Evolutionary conservation across 2,113 vertebrate species (phyloP).

Genomic region (Pachyramphus minor): DNA sequence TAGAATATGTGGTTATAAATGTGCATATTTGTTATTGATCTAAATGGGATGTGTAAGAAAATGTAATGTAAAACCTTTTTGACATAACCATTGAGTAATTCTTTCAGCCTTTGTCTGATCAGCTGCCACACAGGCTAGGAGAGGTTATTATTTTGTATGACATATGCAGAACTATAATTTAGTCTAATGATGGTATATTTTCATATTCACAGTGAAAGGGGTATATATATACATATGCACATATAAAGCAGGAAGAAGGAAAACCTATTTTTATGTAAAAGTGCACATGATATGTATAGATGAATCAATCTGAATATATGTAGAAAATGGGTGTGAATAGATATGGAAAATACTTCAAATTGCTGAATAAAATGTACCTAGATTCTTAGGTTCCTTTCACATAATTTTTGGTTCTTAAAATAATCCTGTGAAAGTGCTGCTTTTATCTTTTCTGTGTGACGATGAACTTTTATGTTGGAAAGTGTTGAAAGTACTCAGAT

Average conservation of each 20-base stretch:
- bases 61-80: background rate
- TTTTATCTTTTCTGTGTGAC: slow-evolving; percentile 72
- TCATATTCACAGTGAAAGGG: background rate
- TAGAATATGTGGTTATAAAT: background rate
- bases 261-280: slow-evolving; percentile 7
- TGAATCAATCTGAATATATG: background rate
- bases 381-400: slow-evolving; percentile 41
- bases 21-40: background rate
- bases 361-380: slow-evolving; percentile 44
- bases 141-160: slow-evolving; percentile 30
- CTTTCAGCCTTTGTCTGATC: slow-evolving; percentile 33
- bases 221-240: background rate
- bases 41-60: background rate
- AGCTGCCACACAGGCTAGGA: background rate
- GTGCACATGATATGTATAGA: background rate
- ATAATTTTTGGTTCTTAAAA: slow-evolving; percentile 66
- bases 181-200: slow-evolving; percentile 32
- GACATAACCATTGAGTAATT: background rate
- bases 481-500: slow-evolving; percentile 73
- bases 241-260: background rate
- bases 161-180: slow-evolving; percentile 31
- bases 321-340: background rate
- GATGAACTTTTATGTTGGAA: slow-evolving; percentile 76
- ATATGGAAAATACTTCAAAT: slow-evolving; percentile 38
- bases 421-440: slow-evolving; percentile 62